phyloP scores from a whole-genome alignment of 1,140 invertebrate species.

The Eupeodes corollae region DNA sequence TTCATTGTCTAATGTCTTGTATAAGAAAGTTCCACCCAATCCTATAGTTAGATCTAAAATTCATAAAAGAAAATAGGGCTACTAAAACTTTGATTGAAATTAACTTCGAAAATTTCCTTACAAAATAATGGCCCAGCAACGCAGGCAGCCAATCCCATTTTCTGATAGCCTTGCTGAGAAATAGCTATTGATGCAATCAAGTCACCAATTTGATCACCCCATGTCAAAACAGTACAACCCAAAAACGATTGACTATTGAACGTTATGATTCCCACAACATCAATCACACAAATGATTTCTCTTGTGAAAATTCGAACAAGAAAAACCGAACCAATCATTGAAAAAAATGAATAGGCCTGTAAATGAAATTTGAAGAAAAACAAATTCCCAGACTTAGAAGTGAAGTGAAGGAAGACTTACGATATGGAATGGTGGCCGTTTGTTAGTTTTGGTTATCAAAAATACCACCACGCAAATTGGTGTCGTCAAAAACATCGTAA shows the following conservation, averaged over 20 bases:
- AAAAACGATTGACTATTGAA: slow-evolving; percentile 10
- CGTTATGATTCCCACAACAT: slow-evolving; percentile 6
- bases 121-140: slow-evolving; percentile 13
- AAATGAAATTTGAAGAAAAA: neutral
- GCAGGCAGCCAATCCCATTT: slow-evolving; percentile 14
- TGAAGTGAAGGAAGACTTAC: too few relatives aligned
- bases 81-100: neutral
- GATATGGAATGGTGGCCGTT: slow-evolving; percentile 8
- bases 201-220: slow-evolving; percentile 12
- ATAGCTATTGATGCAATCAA: slow-evolving; percentile 8
- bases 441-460: slow-evolving; percentile 5
- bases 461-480: slow-evolving; percentile 4
- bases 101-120: slow-evolving; percentile 2
- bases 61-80: neutral
- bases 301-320: slow-evolving; percentile 6
- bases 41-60: slow-evolving; percentile 3
- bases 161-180: slow-evolving; percentile 8
- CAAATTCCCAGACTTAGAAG: too few relatives aligned
- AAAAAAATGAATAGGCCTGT: slow-evolving; percentile 4
- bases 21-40: slow-evolving; percentile 3
- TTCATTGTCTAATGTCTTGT: neutral
- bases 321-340: slow-evolving; percentile 4
- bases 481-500: slow-evolving; percentile 1
- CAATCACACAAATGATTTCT: slow-evolving; percentile 8
- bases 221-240: slow-evolving; percentile 7